phyloP scores from a whole-genome alignment of 1,140 invertebrate species.

The Drosophila hydei region DNA sequence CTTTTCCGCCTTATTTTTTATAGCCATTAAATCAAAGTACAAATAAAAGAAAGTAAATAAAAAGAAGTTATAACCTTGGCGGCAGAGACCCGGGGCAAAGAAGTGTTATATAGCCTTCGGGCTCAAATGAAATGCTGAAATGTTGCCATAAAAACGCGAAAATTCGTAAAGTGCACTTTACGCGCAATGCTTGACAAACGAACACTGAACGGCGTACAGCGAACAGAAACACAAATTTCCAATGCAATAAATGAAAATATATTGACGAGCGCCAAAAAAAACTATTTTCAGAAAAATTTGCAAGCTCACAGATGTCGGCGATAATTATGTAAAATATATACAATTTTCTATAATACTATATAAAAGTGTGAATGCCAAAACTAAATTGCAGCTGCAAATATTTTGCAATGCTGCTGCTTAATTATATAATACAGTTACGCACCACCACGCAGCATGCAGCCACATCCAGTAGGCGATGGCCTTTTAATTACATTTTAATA shows the following conservation, averaged over 20 bases:
- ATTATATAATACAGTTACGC: conserved; percentile 1
- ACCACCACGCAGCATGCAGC: background rate
- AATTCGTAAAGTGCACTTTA: conserved; percentile 80
- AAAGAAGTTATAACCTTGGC: conserved; percentile 68
- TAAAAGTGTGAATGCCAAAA: background rate
- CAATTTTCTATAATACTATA: background rate
- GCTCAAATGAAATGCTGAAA: conserved; percentile 69
- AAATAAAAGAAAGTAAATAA: conserved; percentile 79
- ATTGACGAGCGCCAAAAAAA: conserved; percentile 8
- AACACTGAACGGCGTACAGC: too few relatives aligned
- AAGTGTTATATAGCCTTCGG: conserved; percentile 38
- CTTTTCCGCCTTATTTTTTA: conserved; percentile 48
- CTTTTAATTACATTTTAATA: conserved; percentile 74
- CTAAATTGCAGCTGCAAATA: background rate
- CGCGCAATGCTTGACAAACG: conserved; percentile 51
- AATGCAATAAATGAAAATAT: conserved; percentile 22
- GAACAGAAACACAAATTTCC: conserved; percentile 13
- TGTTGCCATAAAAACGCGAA: conserved; percentile 77
- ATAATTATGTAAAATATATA: conserved; percentile 4
- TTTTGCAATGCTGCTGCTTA: background rate
- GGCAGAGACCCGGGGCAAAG: conserved; percentile 5
- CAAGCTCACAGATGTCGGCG: background rate
- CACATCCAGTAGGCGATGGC: conserved; percentile 27
- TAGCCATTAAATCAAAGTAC: conserved; percentile 79
- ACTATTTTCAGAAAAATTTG: background rate